These are phyloP conservation scores for Pluvianellus socialis DNA, from an alignment of 2,113 vertebrate genomes.

Conservation along the genomic window DNA sequence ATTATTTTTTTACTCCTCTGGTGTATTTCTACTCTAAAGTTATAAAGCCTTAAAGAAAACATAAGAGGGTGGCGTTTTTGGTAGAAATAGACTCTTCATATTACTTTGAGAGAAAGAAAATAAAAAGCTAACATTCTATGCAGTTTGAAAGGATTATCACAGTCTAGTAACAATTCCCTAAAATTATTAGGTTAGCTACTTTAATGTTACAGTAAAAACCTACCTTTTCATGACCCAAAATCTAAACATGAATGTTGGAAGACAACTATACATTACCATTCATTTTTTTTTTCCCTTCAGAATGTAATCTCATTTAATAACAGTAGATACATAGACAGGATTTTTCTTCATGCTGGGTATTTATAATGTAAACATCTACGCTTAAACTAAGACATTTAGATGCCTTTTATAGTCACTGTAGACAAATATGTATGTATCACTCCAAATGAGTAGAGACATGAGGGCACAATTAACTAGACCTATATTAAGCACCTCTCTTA, in stretches of 20 bases:
- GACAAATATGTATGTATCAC: fast-evolving
- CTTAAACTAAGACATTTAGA: background rate
- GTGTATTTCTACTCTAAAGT: background rate
- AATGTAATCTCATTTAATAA: background rate
- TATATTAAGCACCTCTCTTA: background rate
- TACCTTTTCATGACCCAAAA: background rate
- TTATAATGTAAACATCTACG: background rate
- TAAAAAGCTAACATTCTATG: background rate
- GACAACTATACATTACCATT: background rate
- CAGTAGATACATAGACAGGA: fast-evolving
- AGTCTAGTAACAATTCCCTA: background rate
- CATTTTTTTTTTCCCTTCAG: background rate
- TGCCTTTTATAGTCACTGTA: background rate
- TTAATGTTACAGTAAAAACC: background rate
- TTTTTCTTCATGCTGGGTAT: background rate
- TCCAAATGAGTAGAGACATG: background rate
- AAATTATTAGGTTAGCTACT: background rate
- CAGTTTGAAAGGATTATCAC: background rate
- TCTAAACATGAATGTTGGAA: background rate
- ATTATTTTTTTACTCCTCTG: background rate
- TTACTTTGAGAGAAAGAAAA: background rate
- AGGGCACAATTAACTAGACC: background rate
- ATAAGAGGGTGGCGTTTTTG: background rate
- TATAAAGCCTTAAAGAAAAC: slow-evolving; percentile 25
- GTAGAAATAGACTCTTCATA: background rate